Evolutionary conservation across 2,888 invertebrate species (phyloP).

Genomic region (Latheticus oryzae): DNA sequence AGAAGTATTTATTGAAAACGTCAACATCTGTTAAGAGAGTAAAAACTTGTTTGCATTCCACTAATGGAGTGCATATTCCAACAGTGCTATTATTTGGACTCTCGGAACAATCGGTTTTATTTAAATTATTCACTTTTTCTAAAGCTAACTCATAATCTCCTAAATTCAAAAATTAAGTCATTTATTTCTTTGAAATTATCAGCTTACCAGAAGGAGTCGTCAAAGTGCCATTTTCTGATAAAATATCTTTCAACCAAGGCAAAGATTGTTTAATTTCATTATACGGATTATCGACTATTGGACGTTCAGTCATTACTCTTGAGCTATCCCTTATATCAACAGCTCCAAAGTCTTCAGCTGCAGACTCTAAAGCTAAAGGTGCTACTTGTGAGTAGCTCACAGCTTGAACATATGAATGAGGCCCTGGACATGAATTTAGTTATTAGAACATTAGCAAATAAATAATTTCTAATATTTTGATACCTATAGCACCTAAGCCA

Average conservation of each 20-base stretch:
- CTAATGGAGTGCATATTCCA: conserved; percentile 52
- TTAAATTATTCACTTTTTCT: conserved; percentile 45
- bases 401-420: too few relatives aligned
- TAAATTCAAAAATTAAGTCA: conserved; percentile 3
- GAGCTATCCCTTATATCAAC: too few relatives aligned
- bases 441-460: neutral
- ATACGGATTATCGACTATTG: too few relatives aligned
- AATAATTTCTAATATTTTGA: neutral
- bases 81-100: conserved; percentile 43
- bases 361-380: too few relatives aligned
- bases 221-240: conserved; percentile 49
- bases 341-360: too few relatives aligned
- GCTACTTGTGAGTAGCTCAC: too few relatives aligned
- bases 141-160: conserved; percentile 50
- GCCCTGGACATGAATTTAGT: too few relatives aligned
- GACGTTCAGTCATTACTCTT: too few relatives aligned
- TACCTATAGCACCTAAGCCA: too few relatives aligned
- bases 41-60: conserved; percentile 49
- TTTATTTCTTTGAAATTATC: conserved; percentile 4
- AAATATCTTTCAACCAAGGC: conserved; percentile 50
- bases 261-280: conserved; percentile 39
- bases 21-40: conserved; percentile 45
- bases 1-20: conserved; percentile 50
- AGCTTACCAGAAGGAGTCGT: conserved; percentile 49
- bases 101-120: conserved; percentile 44